A percentile compares a stretch with the other conserved stretches of the same genome.
Conservation (phyloP, 2,113 vertebrate species). For the Stictonetta naevosa region DNA sequence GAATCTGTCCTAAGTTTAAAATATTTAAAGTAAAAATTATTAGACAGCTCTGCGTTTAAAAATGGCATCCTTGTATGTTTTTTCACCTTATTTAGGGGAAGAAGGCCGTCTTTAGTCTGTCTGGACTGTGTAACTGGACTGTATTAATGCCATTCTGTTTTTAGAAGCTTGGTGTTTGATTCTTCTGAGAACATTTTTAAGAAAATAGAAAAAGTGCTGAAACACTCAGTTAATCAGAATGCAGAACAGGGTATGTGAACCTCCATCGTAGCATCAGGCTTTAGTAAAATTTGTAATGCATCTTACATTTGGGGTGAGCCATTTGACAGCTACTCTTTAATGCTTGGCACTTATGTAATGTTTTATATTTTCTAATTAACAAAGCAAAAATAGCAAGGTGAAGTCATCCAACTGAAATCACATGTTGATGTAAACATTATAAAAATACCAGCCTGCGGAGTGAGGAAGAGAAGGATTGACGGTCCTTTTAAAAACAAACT, state of each 20-base stretch:
- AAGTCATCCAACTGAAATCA: slow-evolving; percentile 52
- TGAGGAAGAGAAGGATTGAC: slow-evolving; percentile 19
- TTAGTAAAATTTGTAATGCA: background rate
- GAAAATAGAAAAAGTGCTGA: background rate
- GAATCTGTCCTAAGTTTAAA: background rate
- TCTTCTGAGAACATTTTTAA: background rate
- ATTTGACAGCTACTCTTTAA: slow-evolving; percentile 27
- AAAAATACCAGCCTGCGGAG: slow-evolving; percentile 34
- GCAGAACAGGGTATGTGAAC: background rate
- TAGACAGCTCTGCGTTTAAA: background rate
- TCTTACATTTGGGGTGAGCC: background rate
- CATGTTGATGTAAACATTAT: slow-evolving; percentile 38
- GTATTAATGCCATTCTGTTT: background rate
- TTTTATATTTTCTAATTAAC: slow-evolving; percentile 54
- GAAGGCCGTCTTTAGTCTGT: background rate
- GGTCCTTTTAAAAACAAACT: slow-evolving; percentile 37
- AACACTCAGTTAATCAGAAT: background rate
- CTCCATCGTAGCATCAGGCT: background rate
- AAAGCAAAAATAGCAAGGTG: slow-evolving; percentile 61
- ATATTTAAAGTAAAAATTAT: background rate
- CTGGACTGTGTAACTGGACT: background rate
- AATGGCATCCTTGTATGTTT: background rate
- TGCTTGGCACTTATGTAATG: slow-evolving; percentile 40
- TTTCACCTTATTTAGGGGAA: background rate
- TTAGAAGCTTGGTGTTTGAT: background rate